These are phyloP conservation scores for Podiceps cristatus DNA, from an alignment of 2,113 vertebrate genomes.

Conservation along the genomic window DNA sequence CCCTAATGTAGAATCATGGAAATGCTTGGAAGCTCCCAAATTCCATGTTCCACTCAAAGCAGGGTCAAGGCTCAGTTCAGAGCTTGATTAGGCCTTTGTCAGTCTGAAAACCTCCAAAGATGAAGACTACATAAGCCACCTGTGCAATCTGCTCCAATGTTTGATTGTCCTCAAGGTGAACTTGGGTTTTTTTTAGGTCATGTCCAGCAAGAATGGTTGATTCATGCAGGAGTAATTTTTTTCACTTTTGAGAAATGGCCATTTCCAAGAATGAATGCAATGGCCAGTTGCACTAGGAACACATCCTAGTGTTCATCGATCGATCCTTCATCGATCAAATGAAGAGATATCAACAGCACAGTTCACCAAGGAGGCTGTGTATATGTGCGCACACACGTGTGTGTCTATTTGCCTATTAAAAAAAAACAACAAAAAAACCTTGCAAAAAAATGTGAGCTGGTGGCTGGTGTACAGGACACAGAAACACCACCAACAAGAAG, in stretches of 20 bases:
- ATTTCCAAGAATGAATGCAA: neutral
- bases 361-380: neutral
- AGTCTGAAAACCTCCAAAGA: neutral
- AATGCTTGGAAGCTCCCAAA: neutral
- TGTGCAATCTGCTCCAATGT: neutral
- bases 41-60: neutral
- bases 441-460: neutral
- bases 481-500: neutral
- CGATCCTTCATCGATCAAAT: too few species aligned
- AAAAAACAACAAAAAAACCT: neutral
- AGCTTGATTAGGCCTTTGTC: neutral
- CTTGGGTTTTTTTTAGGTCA: neutral
- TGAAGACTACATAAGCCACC: neutral
- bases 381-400: rapidly evolving
- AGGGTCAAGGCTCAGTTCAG: neutral
- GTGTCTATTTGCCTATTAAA: neutral
- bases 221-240: neutral
- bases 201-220: neutral
- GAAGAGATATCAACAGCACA: neutral
- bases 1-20: neutral
- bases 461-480: rapidly evolving
- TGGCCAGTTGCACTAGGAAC: neutral
- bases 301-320: too few species aligned
- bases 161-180: neutral
- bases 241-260: neutral